Conservation (phyloP, 1,140 invertebrate species). For the Sitobion miscanthi region DNA sequence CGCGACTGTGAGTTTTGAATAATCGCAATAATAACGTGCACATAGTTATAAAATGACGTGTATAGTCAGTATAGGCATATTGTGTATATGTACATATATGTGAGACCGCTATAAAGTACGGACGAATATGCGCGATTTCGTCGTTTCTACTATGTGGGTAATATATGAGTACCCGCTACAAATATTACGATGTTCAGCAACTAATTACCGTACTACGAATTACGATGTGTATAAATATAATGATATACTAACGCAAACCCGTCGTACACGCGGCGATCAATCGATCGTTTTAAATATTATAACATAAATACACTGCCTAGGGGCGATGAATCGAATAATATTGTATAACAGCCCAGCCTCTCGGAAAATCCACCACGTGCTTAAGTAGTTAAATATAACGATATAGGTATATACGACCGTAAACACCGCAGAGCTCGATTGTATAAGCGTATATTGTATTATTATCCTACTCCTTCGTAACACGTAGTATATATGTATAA, state of each 20-base stretch:
- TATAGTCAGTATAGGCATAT: background rate
- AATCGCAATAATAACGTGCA: background rate
- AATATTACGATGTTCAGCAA: background rate
- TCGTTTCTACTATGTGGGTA: background rate
- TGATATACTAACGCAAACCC: background rate
- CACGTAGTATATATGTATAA: no score
- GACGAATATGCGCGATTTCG: background rate
- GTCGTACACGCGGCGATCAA: background rate
- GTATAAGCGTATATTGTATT: background rate
- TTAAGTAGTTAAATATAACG: background rate
- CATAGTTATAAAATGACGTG: background rate
- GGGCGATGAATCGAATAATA: background rate
- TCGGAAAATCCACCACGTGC: background rate
- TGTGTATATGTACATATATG: background rate
- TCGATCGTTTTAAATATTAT: background rate
- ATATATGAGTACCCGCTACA: background rate
- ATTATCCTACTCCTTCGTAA: no score
- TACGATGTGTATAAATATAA: background rate
- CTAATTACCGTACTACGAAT: background rate
- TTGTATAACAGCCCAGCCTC: background rate
- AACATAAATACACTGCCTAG: background rate
- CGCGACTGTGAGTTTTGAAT: background rate
- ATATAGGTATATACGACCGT: background rate
- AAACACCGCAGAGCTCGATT: background rate
- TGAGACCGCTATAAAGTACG: background rate